Conservation (phyloP, 64 coral and sea anemone species). For the Porites australiensis region DNA sequence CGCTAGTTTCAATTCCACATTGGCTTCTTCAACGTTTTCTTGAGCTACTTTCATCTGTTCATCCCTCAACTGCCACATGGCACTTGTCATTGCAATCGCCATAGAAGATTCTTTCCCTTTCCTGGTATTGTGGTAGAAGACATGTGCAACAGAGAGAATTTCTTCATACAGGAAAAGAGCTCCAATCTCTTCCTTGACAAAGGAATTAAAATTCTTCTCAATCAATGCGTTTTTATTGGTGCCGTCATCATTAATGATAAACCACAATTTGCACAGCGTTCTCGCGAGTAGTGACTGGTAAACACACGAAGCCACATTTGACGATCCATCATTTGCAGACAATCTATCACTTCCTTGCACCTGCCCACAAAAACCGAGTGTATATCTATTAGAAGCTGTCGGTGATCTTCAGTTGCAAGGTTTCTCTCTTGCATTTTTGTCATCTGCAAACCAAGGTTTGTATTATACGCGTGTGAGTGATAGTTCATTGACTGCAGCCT, state of each 20-base stretch:
- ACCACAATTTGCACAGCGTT: slow-evolving; percentile 68
- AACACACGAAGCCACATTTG: slow-evolving; percentile 21
- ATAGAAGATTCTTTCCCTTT: slow-evolving; percentile 22
- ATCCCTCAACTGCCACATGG: slow-evolving; percentile 38
- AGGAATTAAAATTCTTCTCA: slow-evolving; percentile 41
- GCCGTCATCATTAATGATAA: neutral
- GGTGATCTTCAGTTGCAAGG: slow-evolving; percentile 30
- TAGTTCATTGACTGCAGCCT: slow-evolving; percentile 69
- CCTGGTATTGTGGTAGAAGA: slow-evolving; percentile 24
- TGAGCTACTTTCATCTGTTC: slow-evolving; percentile 42
- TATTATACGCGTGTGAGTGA: slow-evolving; percentile 29
- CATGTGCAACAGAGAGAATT: neutral
- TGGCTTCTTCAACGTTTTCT: neutral
- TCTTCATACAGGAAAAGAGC: slow-evolving; percentile 48
- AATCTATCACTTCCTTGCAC: slow-evolving; percentile 47
- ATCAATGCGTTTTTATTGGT: neutral
- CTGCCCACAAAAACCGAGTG: slow-evolving; percentile 51
- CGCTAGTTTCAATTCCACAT: neutral
- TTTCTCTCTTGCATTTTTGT: slow-evolving; percentile 55
- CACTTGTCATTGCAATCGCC: slow-evolving; percentile 37
- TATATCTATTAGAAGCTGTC: slow-evolving; percentile 1
- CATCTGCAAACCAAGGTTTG: slow-evolving; percentile 27
- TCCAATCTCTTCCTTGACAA: slow-evolving; percentile 51
- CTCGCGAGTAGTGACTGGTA: slow-evolving; percentile 81
- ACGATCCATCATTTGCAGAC: neutral